phyloP scores from a whole-genome alignment of 1,140 invertebrate species.

The Leucophenga varia region DNA sequence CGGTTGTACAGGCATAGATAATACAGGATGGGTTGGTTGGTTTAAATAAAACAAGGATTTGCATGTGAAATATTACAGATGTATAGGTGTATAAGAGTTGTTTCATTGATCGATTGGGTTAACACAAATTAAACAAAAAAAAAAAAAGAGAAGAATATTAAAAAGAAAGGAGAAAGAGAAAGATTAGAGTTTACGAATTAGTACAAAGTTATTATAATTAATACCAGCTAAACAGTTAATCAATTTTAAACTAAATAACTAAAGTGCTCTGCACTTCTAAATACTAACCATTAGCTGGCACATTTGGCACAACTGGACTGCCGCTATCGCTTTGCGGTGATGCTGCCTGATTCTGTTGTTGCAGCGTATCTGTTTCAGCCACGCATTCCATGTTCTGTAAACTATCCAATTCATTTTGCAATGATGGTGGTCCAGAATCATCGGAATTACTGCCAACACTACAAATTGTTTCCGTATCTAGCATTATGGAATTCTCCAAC shows the following conservation, averaged over 20 bases:
- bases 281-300: constrained; percentile 49
- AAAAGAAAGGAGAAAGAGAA: no score
- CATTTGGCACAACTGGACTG: constrained; percentile 59
- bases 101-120: no score
- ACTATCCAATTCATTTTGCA: constrained; percentile 53
- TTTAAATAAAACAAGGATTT: constrained; percentile 48
- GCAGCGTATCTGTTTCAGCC: constrained; percentile 64
- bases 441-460: constrained; percentile 53
- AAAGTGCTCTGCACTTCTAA: no score
- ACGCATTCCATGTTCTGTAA: constrained; percentile 63
- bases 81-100: no score
- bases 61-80: no score
- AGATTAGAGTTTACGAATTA: no score
- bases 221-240: no score
- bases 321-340: constrained; percentile 57
- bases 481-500: constrained; percentile 66
- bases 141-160: no score
- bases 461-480: constrained; percentile 56
- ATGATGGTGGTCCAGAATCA: constrained; percentile 51
- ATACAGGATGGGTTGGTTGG: constrained; percentile 59
- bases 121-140: constrained; percentile 25
- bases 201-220: no score
- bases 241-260: no score
- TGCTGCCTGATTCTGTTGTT: constrained; percentile 64
- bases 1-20: no score